phyloP scores from a whole-genome alignment of 2,797 vertebrate genomes.

The Myotis daubentonii region DNA sequence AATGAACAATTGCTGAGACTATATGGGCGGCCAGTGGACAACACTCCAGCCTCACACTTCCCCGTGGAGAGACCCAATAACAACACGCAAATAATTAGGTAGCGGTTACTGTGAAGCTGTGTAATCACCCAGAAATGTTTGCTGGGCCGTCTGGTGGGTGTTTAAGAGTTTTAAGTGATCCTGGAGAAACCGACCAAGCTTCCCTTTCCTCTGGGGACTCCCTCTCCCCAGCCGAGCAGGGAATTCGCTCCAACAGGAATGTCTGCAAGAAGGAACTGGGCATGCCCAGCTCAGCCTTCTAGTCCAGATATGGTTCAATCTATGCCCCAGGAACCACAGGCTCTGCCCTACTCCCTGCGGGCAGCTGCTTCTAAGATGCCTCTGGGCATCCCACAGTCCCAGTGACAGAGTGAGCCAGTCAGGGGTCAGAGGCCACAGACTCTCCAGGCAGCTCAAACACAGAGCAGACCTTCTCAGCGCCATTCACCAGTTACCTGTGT shows the following conservation, averaged over 20 bases:
- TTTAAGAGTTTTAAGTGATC: not conserved
- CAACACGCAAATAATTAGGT: rapidly evolving
- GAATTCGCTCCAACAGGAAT: not conserved
- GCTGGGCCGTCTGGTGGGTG: not conserved
- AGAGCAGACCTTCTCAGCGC: not conserved
- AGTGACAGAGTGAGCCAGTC: not conserved
- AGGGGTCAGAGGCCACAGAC: not conserved
- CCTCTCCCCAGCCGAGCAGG: not conserved
- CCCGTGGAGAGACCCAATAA: rapidly evolving
- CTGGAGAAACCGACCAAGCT: not conserved
- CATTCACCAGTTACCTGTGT: rapidly evolving
- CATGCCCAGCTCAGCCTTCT: not conserved
- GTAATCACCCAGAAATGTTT: not conserved
- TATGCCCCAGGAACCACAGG: not conserved
- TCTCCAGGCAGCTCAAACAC: not conserved
- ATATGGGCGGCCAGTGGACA: not conserved
- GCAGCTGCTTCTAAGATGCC: not conserved
- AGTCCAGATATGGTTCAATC: not conserved
- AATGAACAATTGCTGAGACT: not conserved
- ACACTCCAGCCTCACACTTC: not conserved
- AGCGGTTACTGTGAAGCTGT: too few species aligned
- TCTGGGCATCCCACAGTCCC: not conserved
- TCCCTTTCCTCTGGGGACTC: not conserved
- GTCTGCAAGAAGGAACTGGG: not conserved
- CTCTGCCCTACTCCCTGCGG: not conserved